Evolutionary conservation across 2,797 vertebrate genomes (phyloP).

Genomic region (Muscicapa striata): DNA sequence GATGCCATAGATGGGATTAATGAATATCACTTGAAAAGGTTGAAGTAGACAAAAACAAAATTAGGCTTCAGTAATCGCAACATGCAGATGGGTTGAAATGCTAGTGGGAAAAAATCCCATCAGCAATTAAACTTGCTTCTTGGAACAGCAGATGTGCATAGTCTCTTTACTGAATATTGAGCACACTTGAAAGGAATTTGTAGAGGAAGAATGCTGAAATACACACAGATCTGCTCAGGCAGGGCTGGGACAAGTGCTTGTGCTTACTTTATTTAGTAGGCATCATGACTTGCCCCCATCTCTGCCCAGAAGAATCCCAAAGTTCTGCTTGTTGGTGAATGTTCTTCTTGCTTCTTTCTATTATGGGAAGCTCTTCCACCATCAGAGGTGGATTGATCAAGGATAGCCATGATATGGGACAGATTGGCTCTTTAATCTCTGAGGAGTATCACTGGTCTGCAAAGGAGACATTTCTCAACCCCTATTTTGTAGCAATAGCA

Average conservation of each 20-base stretch:
- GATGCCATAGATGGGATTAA: conserved; percentile 73
- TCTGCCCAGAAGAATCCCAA: not conserved
- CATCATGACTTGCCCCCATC: not conserved
- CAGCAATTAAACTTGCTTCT: conserved; percentile 78
- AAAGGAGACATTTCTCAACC: not conserved
- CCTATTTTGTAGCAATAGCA: not conserved
- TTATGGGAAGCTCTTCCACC: not conserved
- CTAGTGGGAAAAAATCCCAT: conserved; percentile 69
- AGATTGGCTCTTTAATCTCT: not conserved
- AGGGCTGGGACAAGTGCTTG: not conserved
- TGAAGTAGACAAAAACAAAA: conserved; percentile 72
- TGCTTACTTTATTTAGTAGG: not conserved
- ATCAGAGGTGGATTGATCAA: no score
- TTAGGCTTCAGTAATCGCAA: conserved; percentile 66
- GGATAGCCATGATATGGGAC: not conserved
- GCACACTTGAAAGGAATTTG: conserved; percentile 53
- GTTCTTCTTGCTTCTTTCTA: not conserved
- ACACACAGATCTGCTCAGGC: not conserved
- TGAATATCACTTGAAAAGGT: conserved; percentile 73
- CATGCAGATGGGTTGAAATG: conserved; percentile 74
- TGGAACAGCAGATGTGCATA: conserved; percentile 73
- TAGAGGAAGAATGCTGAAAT: conserved; percentile 28
- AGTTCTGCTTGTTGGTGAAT: not conserved
- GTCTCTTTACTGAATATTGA: conserved; percentile 62
- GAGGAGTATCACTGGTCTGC: not conserved